Evolutionary conservation across 2,797 vertebrate genomes (phyloP), one percentile per base, ranked within the genome.

Genomic region (Sebastes paucispinis): DNA sequence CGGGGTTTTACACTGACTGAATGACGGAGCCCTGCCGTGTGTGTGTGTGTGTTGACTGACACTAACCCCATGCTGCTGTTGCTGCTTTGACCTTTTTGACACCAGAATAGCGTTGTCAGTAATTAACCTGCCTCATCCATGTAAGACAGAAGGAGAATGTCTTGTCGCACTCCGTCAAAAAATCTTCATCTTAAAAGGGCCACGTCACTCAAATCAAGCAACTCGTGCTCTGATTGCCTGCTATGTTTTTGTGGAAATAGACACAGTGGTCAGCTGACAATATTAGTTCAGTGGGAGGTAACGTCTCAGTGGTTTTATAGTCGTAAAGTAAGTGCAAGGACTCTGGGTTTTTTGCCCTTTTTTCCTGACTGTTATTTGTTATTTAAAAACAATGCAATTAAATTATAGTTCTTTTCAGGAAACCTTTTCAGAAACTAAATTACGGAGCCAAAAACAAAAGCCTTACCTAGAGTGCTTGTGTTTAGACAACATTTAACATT

Each of bases 61-160:
- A 81, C 79, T 60, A 74, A 80, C 88, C 82, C 85, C 80, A 78
- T 82, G 83, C 80, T 89, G 86, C 80, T 80, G 74, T 31, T 82
- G 89, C 75, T 80, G 79, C 85, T 83, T 83, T 93, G 90, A 92
- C 91, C 92, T 69, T 68, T 47, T 36, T 84, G 83, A 90, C 89
- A 76, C 81, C 77, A 88, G 85, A 87, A 80, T 80, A 82, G 86
- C 54, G 1, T 68, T 22, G 70, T 68, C 78, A 80, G 87, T 93
- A 85, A 91, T 91, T 88, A 92, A 90, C 84, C 77, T 79, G 85
- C 85, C 55, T 67, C 77, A 24, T 87, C n/a, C 73, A 74, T 66
- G 77, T 70, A 55, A 20, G 77, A 80, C 79, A 75, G 75, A 55
- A 32, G 68, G 52, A 82, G 73, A 75, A 58, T 65, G 58, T 6